Base-by-base conservation (phyloP, 1,140 invertebrate genomes). In the Trachelipus rathkii region DNA sequence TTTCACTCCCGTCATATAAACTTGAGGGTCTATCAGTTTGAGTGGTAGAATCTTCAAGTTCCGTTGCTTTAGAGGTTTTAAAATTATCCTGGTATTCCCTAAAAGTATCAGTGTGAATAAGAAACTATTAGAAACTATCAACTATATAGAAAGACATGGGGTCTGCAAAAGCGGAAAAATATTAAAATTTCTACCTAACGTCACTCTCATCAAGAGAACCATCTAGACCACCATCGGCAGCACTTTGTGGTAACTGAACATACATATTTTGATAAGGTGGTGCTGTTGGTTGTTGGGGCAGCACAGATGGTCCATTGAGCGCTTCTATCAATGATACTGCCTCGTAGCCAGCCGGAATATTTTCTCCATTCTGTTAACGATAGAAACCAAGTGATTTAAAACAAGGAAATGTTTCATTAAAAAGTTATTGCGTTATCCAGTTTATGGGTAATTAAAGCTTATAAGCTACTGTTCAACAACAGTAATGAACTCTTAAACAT, bases 261-360 rank as follows among this genome's bases (percentile, higher is more conserved):
- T 81, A 81, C 73, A 73, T 11, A 23, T 80, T 76, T 21, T 76
- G 74, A 33, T 77, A 72, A 7, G 82, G 76, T 72, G 86, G 86
- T 8, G 87, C 87, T 23, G 89, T 85, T 19, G 89, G 85, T 15
- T 87, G 85, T 50, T 85, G 85, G 78, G 90, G 87, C 2, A 89
- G 86, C 23, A 88, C 87, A 80, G 89, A 89, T 3, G 95, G 95
- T 0, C 97, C 97, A 88, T 99, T 99, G n/a, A 99, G 87, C 8
- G 97, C 97, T 87, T 99, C 97, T 75, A 98, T 93, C n/a, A 99
- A 87, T 0, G 96, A 95, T 67, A 99, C 92, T 21, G 94, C 91
- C 86, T 98, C 95, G 84, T 97, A 98, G 0, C 97, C 96, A 0
- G 91, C 88, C 44, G 96, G 95, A 82, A 97, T 92, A 84, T 94